These are phyloP conservation scores for Glyphotaelius pellucidus DNA, from an alignment of 2,888 invertebrate species.

Conservation along the genomic window DNA sequence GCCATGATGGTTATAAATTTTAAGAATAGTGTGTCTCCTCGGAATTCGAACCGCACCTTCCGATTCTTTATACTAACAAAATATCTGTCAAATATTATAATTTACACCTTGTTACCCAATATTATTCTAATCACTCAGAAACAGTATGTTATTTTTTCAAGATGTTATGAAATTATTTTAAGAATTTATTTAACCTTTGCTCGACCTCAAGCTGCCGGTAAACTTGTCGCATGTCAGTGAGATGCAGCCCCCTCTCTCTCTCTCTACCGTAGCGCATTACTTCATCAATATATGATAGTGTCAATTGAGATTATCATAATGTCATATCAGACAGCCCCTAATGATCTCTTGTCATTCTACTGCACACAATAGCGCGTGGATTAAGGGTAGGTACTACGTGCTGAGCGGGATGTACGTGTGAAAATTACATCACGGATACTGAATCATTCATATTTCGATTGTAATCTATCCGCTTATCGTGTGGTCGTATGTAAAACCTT, in stretches of 20 bases:
- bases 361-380: neutral
- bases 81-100: slow-evolving; percentile 6
- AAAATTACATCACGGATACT: neutral
- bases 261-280: neutral
- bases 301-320: neutral
- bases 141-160: neutral
- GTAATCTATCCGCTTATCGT: neutral
- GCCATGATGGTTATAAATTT: slow-evolving; percentile 8
- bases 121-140: neutral
- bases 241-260: neutral
- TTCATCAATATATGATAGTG: neutral
- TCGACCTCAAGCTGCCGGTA: neutral
- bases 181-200: neutral
- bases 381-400: neutral
- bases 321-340: neutral
- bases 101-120: neutral
- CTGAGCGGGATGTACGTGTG: neutral
- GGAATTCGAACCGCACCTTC: slow-evolving; percentile 11
- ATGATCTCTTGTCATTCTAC: neutral
- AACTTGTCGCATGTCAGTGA: neutral
- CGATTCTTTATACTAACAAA: neutral
- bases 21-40: neutral
- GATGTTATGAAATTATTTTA: neutral
- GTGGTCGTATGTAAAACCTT: neutral
- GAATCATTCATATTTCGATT: neutral